phyloP scores from a whole-genome alignment of 1,140 invertebrate genomes.

The Drosophila subobscura region DNA sequence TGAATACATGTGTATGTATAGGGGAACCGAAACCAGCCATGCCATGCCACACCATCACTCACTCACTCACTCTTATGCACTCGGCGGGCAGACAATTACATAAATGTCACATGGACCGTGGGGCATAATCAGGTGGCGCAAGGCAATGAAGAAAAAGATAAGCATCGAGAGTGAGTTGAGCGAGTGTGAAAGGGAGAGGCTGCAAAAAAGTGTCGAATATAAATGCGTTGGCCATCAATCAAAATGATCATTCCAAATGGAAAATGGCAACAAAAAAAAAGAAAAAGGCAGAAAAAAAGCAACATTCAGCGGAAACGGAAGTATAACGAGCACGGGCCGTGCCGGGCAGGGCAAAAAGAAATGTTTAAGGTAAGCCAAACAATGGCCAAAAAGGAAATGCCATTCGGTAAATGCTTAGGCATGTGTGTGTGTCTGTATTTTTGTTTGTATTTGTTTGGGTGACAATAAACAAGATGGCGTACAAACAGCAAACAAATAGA shows the following conservation, averaged over 20 bases:
- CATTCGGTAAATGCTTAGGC: slow-evolving; percentile 56
- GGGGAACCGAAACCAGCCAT: background rate
- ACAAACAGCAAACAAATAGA: slow-evolving; percentile 74
- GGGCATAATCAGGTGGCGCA: slow-evolving; percentile 62
- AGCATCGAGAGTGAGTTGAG: background rate
- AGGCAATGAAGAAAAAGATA: slow-evolving; percentile 51
- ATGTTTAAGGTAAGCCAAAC: slow-evolving; percentile 55
- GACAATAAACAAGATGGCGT: slow-evolving; percentile 71
- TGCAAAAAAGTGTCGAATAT: slow-evolving; percentile 46
- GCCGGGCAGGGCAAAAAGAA: slow-evolving; percentile 30
- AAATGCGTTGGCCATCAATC: slow-evolving; percentile 71
- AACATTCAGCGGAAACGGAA: slow-evolving; percentile 52
- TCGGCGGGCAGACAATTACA: slow-evolving; percentile 60
- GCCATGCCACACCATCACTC: slow-evolving; percentile 27
- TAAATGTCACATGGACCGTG: slow-evolving; percentile 58
- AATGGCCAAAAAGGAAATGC: slow-evolving; percentile 58
- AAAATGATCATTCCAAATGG: slow-evolving; percentile 55
- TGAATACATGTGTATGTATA: background rate
- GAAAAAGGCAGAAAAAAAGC: slow-evolving; percentile 15
- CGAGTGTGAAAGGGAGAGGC: background rate
- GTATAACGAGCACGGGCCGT: slow-evolving; percentile 19
- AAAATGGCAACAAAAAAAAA: slow-evolving; percentile 31
- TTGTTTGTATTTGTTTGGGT: slow-evolving; percentile 20
- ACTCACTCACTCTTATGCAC: slow-evolving; percentile 15
- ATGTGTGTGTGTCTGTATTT: slow-evolving; percentile 14